Base-by-base conservation (phyloP, 2,888 invertebrate species). In the Cataglyphis cursor region DNA sequence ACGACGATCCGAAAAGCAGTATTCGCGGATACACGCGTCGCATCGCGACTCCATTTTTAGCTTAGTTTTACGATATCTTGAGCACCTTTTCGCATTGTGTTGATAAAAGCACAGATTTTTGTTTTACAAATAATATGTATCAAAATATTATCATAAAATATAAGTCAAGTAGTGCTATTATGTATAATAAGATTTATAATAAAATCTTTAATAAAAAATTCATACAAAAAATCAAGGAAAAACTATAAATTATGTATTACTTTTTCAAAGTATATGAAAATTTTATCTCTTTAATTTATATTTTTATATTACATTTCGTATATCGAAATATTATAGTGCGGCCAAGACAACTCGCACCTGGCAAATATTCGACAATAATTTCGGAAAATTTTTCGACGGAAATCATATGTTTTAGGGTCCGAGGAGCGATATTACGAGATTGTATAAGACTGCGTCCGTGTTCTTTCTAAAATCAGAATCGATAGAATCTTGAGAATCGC, bases 1-100 rank as follows among this genome's bases (percentile, higher is more conserved):
- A 82, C 90, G 83, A 85, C 88, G 85, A 90, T 92, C 88, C 87
- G 90, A 85, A 90, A 88, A 89, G 89, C 88, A 90, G 87, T 84
- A 84, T 89, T 92, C 87, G 61, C 54, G 88, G 84, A 76, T 82
- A 85, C 81, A 81, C 84, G 81, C 81, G 62, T 35, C 18, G n/a
- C 51, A 51, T 51, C 24, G 54, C 66, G 41, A 41, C 76, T 75
- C 66, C 38, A 68, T 59, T 68, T 57, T 78, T 31, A 44, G 15
- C 15, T 15, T 4, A 18, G 18, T 18, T 78, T 57, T 18, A 51
- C 51, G 51, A 68, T 31, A 10, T 51, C 51, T 28, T 59, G 24
- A 70, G 18, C 31, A 18, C 24, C 35, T 80, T 70, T 12, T 15
- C 24, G 2, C 18, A 12, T 9, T 12, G 44, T 18, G 5, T 57